Conservation (phyloP, 2,113 vertebrate species). For the Plecotus auritus region DNA sequence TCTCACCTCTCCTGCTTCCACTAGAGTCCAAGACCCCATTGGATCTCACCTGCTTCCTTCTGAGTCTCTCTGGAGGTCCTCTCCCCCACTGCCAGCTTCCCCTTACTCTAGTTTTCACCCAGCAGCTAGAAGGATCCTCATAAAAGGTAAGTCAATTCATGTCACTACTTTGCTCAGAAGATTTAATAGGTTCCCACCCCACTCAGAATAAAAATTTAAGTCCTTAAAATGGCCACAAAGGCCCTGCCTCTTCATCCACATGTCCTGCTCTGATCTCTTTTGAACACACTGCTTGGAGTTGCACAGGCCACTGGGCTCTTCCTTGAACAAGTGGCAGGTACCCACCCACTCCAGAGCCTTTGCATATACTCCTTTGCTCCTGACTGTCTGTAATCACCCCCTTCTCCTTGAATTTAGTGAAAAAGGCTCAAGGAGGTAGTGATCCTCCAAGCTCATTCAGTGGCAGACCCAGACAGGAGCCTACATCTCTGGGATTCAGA, state of each 20-base stretch:
- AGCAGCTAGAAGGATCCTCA: not conserved
- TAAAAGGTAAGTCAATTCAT: not conserved
- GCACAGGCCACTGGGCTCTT: not conserved
- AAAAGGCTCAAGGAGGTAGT: not conserved
- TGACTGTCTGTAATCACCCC: not conserved
- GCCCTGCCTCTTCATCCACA: accelerated
- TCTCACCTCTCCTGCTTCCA: not conserved
- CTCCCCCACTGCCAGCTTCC: not conserved
- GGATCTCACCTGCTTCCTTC: not conserved
- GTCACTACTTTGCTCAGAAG: not conserved
- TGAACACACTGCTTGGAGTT: no score
- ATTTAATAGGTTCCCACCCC: not conserved
- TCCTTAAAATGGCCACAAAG: not conserved
- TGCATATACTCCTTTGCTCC: not conserved
- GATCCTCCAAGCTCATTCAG: not conserved
- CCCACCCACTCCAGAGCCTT: not conserved
- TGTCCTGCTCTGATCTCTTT: not conserved
- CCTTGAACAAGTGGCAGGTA: not conserved
- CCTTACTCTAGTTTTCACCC: not conserved
- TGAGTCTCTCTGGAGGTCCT: not conserved
- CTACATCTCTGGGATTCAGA: not conserved
- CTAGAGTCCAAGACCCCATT: not conserved
- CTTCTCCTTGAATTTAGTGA: not conserved
- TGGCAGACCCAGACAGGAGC: not conserved
- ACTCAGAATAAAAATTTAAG: not conserved